Base-by-base conservation (phyloP, 2,888 invertebrate species). In the Latheticus oryzae region DNA sequence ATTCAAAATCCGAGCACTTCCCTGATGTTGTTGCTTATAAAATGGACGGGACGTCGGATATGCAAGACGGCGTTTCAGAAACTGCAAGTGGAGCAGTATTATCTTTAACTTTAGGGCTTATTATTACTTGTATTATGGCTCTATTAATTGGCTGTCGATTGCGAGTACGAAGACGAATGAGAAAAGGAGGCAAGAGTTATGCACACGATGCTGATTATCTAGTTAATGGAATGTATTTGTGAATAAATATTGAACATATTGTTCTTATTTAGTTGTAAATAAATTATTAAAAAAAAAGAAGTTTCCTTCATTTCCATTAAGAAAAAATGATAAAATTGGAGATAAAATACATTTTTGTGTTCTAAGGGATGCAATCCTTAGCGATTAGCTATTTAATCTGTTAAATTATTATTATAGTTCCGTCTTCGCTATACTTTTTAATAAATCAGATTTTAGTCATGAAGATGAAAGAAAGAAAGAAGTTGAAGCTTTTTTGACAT, bases 141-240 rank as follows among this genome's bases (percentile, higher is more conserved):
- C 85, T 90, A 54, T 81, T 95, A 71, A 87, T 93, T 64, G 92
- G 88, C 15, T 95, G 94, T 75, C 85, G 95, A 45, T 82, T 94
- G 76, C 84, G 92, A 66, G 89, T 90, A 55, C 79, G 84, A 50
- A 84, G 91, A 65, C 82, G 91, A 51, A 84, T 91, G 59, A 83
- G 89, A 61, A 85, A 91, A 67, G 89, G 90, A 37, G 89, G 91
- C 56, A 89, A 92, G 78, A 86, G 89, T 40, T 90, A 91, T 74
- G 90, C 93, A 19, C 93, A 95, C 78, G 97, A 97, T 80, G 95
- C 96, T 0, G 97, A 97, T 82, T 97, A 96, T 80, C 84, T 97
- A 71, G 96, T 97, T 69, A 97, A 97, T 81, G 97, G 97, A 73
- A 97, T 97, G 96, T 97, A 97, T 81, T 87, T 97, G 75, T 95